Base-by-base conservation (phyloP, 2,888 invertebrate species). In the Troides helena region DNA sequence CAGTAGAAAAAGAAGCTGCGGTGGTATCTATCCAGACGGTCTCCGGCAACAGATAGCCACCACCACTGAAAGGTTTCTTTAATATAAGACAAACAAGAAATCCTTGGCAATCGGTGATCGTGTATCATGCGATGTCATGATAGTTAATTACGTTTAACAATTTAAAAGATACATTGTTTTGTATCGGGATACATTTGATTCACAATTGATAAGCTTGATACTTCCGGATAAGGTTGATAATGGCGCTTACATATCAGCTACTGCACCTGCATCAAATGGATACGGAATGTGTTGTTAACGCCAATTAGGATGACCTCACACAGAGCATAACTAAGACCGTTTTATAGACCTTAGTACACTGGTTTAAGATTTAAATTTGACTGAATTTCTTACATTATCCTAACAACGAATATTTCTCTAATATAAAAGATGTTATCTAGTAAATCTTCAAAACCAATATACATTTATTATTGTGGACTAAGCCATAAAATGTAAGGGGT, bases 401-500 rank as follows among this genome's bases (percentile, higher is more conserved):
- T 60, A 58, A 36, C 65, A 12, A 39, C 2, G 50, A 68, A 21
- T 23, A 58, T 67, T 67, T 62, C 46, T 21, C 39, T 65, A 39
- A 36, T 8, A 59, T 30, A 70, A 59, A 68, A 6, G 67, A 60
- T 30, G 57, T 60, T 70, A 70, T 70, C 70, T 43, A 39, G 21
- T 21, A 23, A 30, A 66, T 70, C 66, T 70, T 56, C 67, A 63
- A 46, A 63, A 67, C n/a, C 70, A 36, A 67, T 63, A 63, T 4
- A 58, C 65, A 62, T 69, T 69, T 62, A 66, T 66, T 69, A 61
- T 76, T 78, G 74, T 76, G 77, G 73, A 76, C 75, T 74, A 77
- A 75, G 74, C 67, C 80, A 78, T 78, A 75, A 80, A 77, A 77
- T 78, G 78, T 81, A 77, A 77, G 74, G 72, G 77, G 79, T 79